phyloP scores from a whole-genome alignment of 2,797 vertebrate genomes.

The Parambassis ranga region DNA sequence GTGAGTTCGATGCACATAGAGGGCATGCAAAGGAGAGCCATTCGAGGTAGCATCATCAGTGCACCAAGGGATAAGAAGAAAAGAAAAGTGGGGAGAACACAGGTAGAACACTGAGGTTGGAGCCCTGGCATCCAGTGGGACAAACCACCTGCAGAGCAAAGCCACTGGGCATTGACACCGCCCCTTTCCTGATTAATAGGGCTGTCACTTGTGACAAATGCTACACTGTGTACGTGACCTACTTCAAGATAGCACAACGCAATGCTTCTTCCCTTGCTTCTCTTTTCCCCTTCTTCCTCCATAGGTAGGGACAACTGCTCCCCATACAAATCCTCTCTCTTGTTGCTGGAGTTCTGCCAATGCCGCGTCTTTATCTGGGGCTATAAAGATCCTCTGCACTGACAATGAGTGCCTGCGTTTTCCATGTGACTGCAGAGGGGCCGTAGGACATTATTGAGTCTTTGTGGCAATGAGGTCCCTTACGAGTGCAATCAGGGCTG shows the following conservation, averaged over 20 bases:
- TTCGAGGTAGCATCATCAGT: neutral
- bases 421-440: conserved; percentile 4
- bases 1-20: conserved; percentile 13
- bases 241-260: conserved; percentile 64
- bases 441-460: conserved; percentile 9
- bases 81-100: conserved; percentile 19
- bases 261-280: neutral
- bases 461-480: conserved; percentile 6
- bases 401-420: conserved; percentile 3
- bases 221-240: conserved; percentile 64
- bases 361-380: conserved; percentile 21
- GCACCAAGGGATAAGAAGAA: conserved; percentile 18
- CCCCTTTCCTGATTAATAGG: conserved; percentile 75
- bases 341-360: conserved; percentile 26
- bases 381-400: conserved; percentile 22
- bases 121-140: conserved; percentile 61
- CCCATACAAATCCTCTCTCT: neutral
- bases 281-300: neutral
- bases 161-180: conserved; percentile 61
- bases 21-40: conserved; percentile 18
- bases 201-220: conserved; percentile 78
- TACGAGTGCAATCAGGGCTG: neutral
- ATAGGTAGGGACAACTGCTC: neutral
- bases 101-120: conserved; percentile 44
- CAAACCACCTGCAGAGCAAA: conserved; percentile 67